phyloP scores from a whole-genome alignment of 2,797 vertebrate species.

The Chlorospingus semifuscus region DNA sequence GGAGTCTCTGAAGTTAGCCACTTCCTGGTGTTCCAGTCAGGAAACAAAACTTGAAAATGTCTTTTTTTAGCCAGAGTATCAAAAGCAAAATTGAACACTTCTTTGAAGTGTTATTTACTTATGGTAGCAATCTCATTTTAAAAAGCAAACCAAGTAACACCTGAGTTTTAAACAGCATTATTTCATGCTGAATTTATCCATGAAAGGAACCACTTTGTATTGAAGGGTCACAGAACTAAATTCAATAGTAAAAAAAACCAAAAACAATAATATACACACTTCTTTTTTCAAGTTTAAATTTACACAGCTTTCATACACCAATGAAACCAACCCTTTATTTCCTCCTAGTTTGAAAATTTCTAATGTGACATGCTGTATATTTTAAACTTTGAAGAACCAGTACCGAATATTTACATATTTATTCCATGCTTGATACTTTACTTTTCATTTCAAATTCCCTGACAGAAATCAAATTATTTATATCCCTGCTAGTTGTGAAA shows the following conservation, averaged over 20 bases:
- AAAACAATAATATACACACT: neutral
- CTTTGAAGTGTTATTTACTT: neutral
- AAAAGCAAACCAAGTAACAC: neutral
- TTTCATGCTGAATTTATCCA: neutral
- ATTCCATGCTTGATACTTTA: neutral
- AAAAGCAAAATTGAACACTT: neutral
- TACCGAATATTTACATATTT: slow-evolving; percentile 34
- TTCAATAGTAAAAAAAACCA: accelerated
- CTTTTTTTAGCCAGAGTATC: neutral
- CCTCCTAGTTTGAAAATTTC: neutral
- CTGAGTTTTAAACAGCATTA: neutral
- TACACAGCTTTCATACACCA: slow-evolving; percentile 1
- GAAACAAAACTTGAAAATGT: neutral
- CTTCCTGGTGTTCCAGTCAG: neutral
- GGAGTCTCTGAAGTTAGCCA: accelerated
- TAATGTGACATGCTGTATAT: neutral
- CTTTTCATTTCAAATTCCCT: slow-evolving; percentile 10
- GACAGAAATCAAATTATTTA: neutral
- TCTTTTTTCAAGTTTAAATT: neutral
- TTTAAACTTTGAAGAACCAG: neutral
- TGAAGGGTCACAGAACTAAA: neutral
- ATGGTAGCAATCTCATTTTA: neutral
- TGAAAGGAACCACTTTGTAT: neutral
- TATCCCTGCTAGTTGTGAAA: neutral
- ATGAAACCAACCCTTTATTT: slow-evolving; percentile 21